Conservation (phyloP, 2,888 invertebrate genomes). For the Chaitophorus viminalis region DNA sequence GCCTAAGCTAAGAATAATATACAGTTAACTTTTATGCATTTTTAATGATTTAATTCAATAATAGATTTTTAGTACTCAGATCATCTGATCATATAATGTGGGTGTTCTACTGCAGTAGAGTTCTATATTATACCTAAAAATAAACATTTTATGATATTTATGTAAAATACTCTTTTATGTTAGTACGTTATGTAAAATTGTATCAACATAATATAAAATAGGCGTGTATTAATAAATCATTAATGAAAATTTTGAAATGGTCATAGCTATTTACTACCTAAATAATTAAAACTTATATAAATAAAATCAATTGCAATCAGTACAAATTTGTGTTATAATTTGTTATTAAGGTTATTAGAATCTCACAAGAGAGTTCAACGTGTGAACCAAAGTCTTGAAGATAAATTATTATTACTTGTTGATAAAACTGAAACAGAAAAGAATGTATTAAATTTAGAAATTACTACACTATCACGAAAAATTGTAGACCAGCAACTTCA, state of each 20-base stretch:
- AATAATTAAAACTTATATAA: neutral
- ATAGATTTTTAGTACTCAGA: no score
- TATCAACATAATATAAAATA: no score
- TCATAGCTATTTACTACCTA: neutral
- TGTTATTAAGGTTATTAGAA: constrained; percentile 79
- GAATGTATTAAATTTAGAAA: constrained; percentile 84
- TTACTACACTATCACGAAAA: constrained; percentile 84
- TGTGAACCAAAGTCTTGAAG: constrained; percentile 93
- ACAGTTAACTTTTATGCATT: no score
- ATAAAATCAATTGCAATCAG: neutral
- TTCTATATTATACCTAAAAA: no score
- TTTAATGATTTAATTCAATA: no score
- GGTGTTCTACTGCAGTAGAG: no score
- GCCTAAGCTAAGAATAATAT: no score
- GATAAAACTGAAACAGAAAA: constrained; percentile 93
- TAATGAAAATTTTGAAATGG: neutral
- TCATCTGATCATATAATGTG: no score
- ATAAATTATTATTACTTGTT: constrained; percentile 90
- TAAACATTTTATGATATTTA: no score
- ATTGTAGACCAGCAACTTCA: constrained; percentile 86
- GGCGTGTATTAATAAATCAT: neutral
- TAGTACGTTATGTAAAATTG: no score
- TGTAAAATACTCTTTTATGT: no score
- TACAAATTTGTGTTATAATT: neutral
- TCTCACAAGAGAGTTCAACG: constrained; percentile 93